Evolutionary conservation across 2,888 invertebrate genomes (phyloP).

Genomic region (Linnaemya tessellans): DNA sequence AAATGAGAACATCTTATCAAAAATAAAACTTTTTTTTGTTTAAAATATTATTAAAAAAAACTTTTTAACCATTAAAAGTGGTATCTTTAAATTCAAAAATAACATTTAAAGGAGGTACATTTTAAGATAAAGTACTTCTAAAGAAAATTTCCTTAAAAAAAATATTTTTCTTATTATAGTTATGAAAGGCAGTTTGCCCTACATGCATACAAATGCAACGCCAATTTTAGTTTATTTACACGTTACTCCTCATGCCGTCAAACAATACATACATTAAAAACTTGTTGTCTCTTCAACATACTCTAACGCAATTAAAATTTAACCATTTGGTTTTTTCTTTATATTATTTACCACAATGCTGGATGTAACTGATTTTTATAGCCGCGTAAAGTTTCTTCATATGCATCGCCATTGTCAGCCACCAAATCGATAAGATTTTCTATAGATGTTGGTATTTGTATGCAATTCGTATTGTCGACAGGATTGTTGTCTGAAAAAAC

Average conservation of each 20-base stretch:
- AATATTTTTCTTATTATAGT: neutral
- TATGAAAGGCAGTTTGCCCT: neutral
- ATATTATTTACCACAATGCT: constrained; percentile 82
- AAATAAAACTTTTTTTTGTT: too few relatives aligned
- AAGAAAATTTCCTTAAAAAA: neutral
- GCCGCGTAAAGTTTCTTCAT: constrained; percentile 86
- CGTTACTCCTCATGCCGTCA: too few relatives aligned
- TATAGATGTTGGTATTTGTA: constrained; percentile 84
- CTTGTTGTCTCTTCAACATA: constrained; percentile 16
- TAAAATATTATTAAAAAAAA: too few relatives aligned
- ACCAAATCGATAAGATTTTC: constrained; percentile 86
- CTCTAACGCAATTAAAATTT: constrained; percentile 11
- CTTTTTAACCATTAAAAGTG: too few relatives aligned
- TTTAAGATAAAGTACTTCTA: too few relatives aligned
- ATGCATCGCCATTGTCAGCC: constrained; percentile 87
- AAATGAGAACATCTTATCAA: too few relatives aligned
- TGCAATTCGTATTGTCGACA: constrained; percentile 75
- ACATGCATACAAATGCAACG: neutral
- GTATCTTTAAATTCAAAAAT: too few relatives aligned
- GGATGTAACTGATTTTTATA: constrained; percentile 83
- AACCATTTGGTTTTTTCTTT: constrained; percentile 20
- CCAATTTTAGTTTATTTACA: too few relatives aligned
- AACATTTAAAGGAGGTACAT: too few relatives aligned
- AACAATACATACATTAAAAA: neutral
- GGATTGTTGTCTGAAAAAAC: constrained; percentile 83